These are phyloP conservation scores for Baronia brevicornis DNA, from an alignment of 2,888 invertebrate species.

Conservation along the genomic window DNA sequence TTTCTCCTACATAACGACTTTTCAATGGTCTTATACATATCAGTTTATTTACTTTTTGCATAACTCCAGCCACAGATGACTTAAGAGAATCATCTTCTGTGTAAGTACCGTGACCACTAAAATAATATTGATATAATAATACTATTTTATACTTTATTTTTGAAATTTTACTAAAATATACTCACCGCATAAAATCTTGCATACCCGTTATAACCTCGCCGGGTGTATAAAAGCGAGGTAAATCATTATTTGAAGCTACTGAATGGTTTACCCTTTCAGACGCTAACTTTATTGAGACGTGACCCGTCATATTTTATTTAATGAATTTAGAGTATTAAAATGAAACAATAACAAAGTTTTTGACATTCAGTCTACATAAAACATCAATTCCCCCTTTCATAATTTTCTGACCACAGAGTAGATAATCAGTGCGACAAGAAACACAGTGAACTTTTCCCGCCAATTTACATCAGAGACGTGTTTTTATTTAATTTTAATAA, in stretches of 20 bases:
- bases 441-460: no score
- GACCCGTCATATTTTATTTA: conserved; percentile 54
- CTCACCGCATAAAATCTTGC: conserved; percentile 88
- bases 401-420: no score
- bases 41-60: conserved; percentile 95
- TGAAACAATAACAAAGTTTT: no score
- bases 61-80: conserved; percentile 95
- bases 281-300: conserved; percentile 79
- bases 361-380: no score
- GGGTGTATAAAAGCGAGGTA: conserved; percentile 85
- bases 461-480: no score
- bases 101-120: conserved; percentile 97
- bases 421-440: no score
- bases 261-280: conserved; percentile 78
- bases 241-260: conserved; percentile 70
- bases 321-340: conserved; percentile 5
- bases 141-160: conserved; percentile 2
- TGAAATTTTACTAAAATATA: background rate
- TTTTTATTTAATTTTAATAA: no score
- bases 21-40: conserved; percentile 94
- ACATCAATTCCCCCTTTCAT: no score
- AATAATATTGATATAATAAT: conserved; percentile 17
- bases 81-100: conserved; percentile 87
- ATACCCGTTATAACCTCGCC: conserved; percentile 91
- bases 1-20: conserved; percentile 92